Percentiles rank a stretch among this genome's conserved stretches.
Evolutionary conservation across 2,113 vertebrate genomes (phyloP).

Genomic region (Talpa occidentalis): DNA sequence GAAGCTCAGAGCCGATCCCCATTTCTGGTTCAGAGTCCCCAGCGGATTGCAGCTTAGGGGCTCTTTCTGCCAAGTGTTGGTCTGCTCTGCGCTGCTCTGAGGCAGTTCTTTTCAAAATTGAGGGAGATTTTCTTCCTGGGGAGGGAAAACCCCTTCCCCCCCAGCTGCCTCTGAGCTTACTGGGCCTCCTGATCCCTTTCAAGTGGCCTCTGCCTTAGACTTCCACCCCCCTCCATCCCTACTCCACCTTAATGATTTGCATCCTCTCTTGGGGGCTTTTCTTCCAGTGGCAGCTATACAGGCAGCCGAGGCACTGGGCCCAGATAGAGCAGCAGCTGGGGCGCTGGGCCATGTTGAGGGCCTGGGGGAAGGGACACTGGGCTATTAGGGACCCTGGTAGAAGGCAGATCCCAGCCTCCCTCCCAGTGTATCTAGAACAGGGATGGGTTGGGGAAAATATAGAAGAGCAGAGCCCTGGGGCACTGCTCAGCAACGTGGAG

Average conservation of each 20-base stretch:
- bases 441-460: too few species aligned
- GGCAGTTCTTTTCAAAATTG: not conserved
- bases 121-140: not conserved
- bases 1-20: not conserved
- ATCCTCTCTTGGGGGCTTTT: slow-evolving; percentile 76
- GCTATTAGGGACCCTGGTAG: not conserved
- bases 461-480: not conserved
- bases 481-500: not conserved
- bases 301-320: slow-evolving; percentile 82
- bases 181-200: not conserved
- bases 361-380: slow-evolving; percentile 22
- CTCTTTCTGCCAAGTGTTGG: not conserved
- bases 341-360: slow-evolving; percentile 77
- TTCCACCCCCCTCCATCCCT: not conserved
- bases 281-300: slow-evolving; percentile 87
- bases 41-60: not conserved
- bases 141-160: not conserved
- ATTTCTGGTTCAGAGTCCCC: not conserved
- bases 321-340: slow-evolving; percentile 67
- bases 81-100: not conserved
- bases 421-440: not conserved
- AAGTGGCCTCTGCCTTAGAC: not conserved
- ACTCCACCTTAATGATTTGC: slow-evolving; percentile 84
- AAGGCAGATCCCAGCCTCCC: slow-evolving; percentile 49
- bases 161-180: not conserved